Evolutionary conservation across 1,140 invertebrate species (phyloP).

Genomic region (Dendroctonus ponderosae): DNA sequence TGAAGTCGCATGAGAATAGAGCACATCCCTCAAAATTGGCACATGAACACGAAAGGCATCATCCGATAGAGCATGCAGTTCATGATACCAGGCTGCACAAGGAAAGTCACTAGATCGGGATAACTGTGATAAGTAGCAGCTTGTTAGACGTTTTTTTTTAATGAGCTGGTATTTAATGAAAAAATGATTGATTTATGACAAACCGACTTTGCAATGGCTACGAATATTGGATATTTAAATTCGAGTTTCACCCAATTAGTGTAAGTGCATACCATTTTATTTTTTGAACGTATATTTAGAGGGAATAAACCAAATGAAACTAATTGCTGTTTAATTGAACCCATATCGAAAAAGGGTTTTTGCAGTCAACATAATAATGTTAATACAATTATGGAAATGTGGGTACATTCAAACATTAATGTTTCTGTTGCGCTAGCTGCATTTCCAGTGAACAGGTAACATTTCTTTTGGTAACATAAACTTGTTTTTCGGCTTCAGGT

Average conservation of each 20-base stretch:
- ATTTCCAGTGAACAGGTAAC: slow-evolving; percentile 44
- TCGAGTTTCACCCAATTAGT: slow-evolving; percentile 1
- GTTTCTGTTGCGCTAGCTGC: slow-evolving; percentile 41
- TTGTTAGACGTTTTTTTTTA: slow-evolving; percentile 2
- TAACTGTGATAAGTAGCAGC: not conserved
- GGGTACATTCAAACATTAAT: too few relatives aligned
- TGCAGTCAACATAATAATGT: too few relatives aligned
- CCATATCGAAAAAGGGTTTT: too few relatives aligned
- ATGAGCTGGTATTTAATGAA: not conserved
- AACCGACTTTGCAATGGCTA: not conserved
- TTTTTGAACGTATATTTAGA: slow-evolving; percentile 18
- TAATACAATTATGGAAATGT: too few relatives aligned
- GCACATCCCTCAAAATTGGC: not conserved
- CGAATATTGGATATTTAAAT: not conserved
- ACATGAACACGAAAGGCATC: slow-evolving; percentile 5
- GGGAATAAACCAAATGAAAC: not conserved
- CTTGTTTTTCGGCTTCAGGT: slow-evolving; percentile 15
- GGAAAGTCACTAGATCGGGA: slow-evolving; percentile 12
- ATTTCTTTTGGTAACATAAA: slow-evolving; percentile 26
- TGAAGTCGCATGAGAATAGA: too few relatives aligned
- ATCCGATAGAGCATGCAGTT: slow-evolving; percentile 3
- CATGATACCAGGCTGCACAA: slow-evolving; percentile 12
- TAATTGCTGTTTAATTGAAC: too few relatives aligned
- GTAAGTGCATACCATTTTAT: slow-evolving; percentile 32
- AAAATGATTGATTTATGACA: slow-evolving; percentile 1